Conservation (phyloP, 2,888 invertebrate genomes). For the Pristionchus arcanus region DNA sequence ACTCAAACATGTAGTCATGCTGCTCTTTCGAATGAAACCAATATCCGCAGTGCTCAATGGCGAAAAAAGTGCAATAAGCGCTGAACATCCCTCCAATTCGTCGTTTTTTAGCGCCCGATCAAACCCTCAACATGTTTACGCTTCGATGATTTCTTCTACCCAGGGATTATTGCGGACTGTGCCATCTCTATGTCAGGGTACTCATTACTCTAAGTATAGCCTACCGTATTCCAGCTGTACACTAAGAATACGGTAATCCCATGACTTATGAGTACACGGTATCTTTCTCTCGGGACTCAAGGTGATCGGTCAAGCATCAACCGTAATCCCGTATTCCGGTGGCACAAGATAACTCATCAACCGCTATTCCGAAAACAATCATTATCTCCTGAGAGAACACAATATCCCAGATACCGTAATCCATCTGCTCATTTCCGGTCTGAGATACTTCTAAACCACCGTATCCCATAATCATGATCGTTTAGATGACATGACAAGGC, state of each 20-base stretch:
- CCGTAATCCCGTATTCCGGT: background rate
- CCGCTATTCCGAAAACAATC: background rate
- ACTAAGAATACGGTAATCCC: background rate
- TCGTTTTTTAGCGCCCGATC: background rate
- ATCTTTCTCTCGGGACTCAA: background rate
- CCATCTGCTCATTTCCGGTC: background rate
- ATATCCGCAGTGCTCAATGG: slow-evolving; percentile 24
- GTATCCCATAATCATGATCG: no score
- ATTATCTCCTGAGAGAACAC: background rate
- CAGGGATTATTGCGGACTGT: background rate
- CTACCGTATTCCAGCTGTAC: background rate
- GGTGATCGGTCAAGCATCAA: background rate
- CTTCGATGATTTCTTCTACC: background rate
- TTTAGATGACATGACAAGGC: background rate
- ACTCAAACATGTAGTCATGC: background rate
- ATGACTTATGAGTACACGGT: background rate
- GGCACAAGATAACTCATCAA: background rate
- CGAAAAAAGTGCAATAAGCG: slow-evolving; percentile 29
- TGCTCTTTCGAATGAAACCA: background rate
- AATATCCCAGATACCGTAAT: background rate
- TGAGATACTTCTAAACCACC: no score
- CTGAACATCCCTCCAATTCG: background rate
- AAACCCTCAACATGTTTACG: background rate
- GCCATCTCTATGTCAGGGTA: background rate
- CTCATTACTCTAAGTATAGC: background rate